phyloP scores from a whole-genome alignment of 2,797 vertebrate species.

The Platalea minor region DNA sequence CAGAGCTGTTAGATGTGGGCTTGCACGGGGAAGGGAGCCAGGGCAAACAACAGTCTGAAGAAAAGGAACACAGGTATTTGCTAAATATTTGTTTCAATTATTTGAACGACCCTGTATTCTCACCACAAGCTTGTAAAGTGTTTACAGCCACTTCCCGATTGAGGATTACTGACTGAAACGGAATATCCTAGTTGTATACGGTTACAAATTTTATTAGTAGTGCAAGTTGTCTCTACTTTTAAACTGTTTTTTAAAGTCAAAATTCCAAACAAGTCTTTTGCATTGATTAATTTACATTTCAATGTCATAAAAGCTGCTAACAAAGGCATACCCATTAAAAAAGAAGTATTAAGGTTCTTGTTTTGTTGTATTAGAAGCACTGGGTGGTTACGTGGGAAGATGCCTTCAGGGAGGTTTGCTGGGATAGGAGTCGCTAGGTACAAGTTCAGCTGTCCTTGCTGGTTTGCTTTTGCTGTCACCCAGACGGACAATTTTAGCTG shows the following conservation, averaged over 20 bases:
- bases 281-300: background rate
- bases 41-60: background rate
- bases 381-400: background rate
- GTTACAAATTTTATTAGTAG: too few relatives aligned
- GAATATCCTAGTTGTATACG: background rate
- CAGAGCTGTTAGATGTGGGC: background rate
- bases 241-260: background rate
- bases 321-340: background rate
- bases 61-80: background rate
- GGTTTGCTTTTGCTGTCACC: background rate
- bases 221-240: background rate
- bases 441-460: background rate
- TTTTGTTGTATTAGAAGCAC: background rate
- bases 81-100: background rate
- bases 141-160: fast-evolving
- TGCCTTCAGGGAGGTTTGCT: background rate
- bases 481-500: background rate
- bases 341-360: fast-evolving
- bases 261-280: background rate
- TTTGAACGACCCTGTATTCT: background rate
- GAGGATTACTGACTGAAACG: background rate
- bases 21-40: background rate
- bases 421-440: fast-evolving
- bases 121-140: background rate
- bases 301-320: background rate